A percentile compares a stretch with the other conserved stretches of the same genome.
Conservation (phyloP, 2,888 invertebrate genomes). For the Pheosia tremula region DNA sequence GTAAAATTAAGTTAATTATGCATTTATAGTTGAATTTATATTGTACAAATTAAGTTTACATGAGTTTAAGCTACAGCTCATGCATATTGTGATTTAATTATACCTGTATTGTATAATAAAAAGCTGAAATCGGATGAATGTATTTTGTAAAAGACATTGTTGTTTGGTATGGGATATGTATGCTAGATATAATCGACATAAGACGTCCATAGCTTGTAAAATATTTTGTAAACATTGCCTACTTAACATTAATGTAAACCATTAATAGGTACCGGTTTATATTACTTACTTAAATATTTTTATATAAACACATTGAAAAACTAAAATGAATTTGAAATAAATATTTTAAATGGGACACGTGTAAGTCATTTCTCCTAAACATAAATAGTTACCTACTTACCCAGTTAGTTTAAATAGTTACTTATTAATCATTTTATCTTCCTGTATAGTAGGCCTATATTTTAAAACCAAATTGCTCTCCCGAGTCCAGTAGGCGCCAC, state of each 20-base stretch:
- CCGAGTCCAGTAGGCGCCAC: too few species aligned
- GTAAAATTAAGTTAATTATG: constrained; percentile 61
- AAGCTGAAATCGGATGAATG: constrained; percentile 37
- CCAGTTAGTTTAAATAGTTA: background rate
- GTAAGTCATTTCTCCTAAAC: background rate
- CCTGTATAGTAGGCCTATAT: too few species aligned
- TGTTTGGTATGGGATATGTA: constrained; percentile 47
- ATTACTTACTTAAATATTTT: constrained; percentile 56
- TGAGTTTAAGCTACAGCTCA: constrained; percentile 61
- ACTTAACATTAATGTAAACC: constrained; percentile 39
- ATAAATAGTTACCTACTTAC: background rate
- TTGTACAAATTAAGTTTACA: constrained; percentile 79
- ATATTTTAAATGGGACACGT: constrained; percentile 14
- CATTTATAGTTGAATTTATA: constrained; percentile 74
- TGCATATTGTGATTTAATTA: constrained; percentile 73
- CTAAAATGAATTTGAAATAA: constrained; percentile 40
- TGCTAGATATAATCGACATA: constrained; percentile 40
- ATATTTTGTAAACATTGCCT: constrained; percentile 37
- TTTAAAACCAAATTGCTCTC: too few species aligned
- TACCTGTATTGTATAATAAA: constrained; percentile 44
- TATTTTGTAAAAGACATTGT: constrained; percentile 40
- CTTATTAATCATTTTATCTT: too few species aligned
- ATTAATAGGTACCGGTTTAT: constrained; percentile 51
- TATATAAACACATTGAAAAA: constrained; percentile 40
- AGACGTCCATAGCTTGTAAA: constrained; percentile 60